These are phyloP conservation scores for Hippopotamus amphibius DNA, from an alignment of 2,113 vertebrate genomes.

Conservation along the genomic window DNA sequence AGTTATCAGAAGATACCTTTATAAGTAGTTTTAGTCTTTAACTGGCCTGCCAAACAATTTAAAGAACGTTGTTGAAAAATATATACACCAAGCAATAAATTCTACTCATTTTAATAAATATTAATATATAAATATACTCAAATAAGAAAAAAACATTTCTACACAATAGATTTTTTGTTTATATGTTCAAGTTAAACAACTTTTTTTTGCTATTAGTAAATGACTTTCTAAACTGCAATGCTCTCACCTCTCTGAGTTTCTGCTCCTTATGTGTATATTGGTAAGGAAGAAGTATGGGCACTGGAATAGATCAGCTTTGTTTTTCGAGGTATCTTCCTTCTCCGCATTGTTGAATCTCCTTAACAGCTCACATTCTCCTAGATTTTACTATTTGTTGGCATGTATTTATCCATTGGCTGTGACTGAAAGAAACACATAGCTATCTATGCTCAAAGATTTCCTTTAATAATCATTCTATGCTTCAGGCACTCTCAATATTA, in stretches of 20 bases:
- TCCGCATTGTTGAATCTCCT: not conserved
- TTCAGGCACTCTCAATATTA: not conserved
- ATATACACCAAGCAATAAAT: not conserved
- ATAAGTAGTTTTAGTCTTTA: not conserved
- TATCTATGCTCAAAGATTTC: not conserved
- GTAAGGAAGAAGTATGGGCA: accelerated
- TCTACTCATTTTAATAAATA: not conserved
- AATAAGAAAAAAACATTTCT: not conserved
- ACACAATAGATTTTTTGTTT: not conserved
- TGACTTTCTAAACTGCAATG: not conserved
- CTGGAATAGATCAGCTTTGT: not conserved
- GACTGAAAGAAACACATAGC: not conserved
- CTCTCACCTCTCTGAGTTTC: not conserved
- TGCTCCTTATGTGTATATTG: not conserved
- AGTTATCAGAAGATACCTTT: not conserved
- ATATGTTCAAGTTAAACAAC: not conserved
- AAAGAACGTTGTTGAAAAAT: slow-evolving; percentile 20
- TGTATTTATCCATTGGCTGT: not conserved
- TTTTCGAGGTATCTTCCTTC: not conserved
- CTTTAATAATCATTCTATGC: slow-evolving; percentile 32
- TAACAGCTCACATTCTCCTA: slow-evolving; percentile 40
- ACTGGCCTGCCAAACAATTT: not conserved
- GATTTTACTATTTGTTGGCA: not conserved
- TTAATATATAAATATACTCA: not conserved
- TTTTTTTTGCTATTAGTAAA: not conserved